phyloP scores from a whole-genome alignment of 2,888 invertebrate genomes.

The Saturnia japonica region DNA sequence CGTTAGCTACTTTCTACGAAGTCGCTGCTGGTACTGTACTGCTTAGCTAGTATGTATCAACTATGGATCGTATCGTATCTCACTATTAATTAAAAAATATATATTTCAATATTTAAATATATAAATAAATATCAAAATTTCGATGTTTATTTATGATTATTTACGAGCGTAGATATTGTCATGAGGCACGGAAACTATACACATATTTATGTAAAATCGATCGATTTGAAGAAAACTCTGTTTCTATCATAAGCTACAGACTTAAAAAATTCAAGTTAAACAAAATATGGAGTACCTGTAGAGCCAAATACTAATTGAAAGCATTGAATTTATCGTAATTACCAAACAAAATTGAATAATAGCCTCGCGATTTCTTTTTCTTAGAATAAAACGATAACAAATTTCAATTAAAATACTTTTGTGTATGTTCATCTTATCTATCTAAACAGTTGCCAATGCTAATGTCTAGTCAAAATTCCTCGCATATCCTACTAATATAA shows the following conservation, averaged over 20 bases:
- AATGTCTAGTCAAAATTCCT: background rate
- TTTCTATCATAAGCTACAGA: background rate
- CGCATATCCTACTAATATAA: no score
- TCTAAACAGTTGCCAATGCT: background rate
- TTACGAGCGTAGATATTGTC: conserved; percentile 60
- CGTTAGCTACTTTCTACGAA: conserved; percentile 45
- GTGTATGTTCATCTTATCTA: background rate
- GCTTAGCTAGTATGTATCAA: conserved; percentile 45
- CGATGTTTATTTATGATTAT: conserved; percentile 59
- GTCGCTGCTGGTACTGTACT: conserved; percentile 43
- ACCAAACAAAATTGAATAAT: background rate
- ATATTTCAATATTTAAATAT: conserved; percentile 41
- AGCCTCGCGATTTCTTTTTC: conserved; percentile 1
- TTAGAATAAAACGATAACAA: background rate
- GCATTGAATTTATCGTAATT: background rate
- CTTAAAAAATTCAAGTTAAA: background rate
- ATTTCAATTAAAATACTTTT: background rate
- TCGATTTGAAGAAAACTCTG: background rate
- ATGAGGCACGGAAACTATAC: conserved; percentile 46
- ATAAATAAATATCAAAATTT: conserved; percentile 56
- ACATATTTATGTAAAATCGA: background rate
- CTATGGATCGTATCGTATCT: conserved; percentile 45
- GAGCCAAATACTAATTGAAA: background rate
- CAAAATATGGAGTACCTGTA: background rate
- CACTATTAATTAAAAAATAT: conserved; percentile 43